Conservation (phyloP, 2,113 vertebrate genomes). For the Brevimyrus niger region DNA sequence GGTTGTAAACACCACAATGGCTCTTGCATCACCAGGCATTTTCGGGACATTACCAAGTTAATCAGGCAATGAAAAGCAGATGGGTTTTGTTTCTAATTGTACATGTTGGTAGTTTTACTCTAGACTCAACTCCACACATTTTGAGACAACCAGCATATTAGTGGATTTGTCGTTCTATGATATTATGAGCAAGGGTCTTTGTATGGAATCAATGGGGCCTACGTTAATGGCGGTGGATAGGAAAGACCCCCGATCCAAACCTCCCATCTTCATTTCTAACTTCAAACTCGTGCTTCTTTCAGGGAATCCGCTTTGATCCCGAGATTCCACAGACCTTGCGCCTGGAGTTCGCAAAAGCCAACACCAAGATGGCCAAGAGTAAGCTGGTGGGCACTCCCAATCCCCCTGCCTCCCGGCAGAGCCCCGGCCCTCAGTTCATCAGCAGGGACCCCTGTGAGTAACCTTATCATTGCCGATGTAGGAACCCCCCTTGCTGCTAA, state of each 20-base stretch:
- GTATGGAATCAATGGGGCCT: not conserved
- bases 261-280: not conserved
- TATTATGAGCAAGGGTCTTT: not conserved
- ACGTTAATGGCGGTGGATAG: not conserved
- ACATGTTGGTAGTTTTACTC: not conserved
- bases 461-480: not conserved
- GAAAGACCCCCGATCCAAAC: not conserved
- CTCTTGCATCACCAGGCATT: not conserved
- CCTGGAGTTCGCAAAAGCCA: conserved; percentile 39
- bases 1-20: not conserved
- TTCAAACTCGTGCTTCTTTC: not conserved
- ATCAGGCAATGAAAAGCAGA: not conserved
- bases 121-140: not conserved
- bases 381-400: conserved; percentile 93
- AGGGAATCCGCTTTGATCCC: conserved; percentile 95
- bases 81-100: not conserved
- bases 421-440: conserved; percentile 87
- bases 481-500: not conserved
- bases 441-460: conserved; percentile 94
- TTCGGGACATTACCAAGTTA: not conserved
- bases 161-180: not conserved
- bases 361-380: conserved; percentile 56
- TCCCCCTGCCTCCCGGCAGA: conserved; percentile 81
- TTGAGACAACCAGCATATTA: not conserved
- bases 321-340: conserved; percentile 94